Percentiles rank a stretch among this genome's conserved stretches.
Evolutionary conservation across 2,888 invertebrate species (phyloP).

Genomic region (Drosophila cognata): DNA sequence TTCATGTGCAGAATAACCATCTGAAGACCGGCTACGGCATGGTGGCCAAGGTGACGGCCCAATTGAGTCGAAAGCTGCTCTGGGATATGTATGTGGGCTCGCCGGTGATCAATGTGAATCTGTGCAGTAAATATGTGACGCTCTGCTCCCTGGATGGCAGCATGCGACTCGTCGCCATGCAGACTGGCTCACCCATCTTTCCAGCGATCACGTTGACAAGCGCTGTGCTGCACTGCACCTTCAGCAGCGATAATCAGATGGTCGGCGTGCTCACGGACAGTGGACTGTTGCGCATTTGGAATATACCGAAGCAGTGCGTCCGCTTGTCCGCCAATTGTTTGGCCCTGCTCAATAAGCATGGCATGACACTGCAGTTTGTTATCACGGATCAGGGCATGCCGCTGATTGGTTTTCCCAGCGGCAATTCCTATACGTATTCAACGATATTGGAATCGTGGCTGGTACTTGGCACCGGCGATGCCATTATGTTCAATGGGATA

Average conservation of each 20-base stretch:
- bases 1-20: constrained; percentile 86
- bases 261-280: constrained; percentile 84
- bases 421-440: constrained; percentile 93
- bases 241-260: constrained; percentile 82
- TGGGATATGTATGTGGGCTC: constrained; percentile 89
- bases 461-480: constrained; percentile 86
- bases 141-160: constrained; percentile 84
- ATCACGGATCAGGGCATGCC: constrained; percentile 91
- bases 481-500: constrained; percentile 86
- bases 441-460: constrained; percentile 90
- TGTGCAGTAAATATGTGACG: constrained; percentile 83
- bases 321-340: constrained; percentile 80
- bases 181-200: constrained; percentile 81
- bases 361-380: constrained; percentile 87
- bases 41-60: constrained; percentile 86
- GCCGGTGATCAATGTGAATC: constrained; percentile 83
- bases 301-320: constrained; percentile 71
- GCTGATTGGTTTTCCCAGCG: constrained; percentile 93
- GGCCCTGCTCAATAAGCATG: constrained; percentile 81
- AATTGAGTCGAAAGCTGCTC: constrained; percentile 86
- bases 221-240: constrained; percentile 82
- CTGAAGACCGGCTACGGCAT: constrained; percentile 88
- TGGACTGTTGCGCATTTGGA: constrained; percentile 83
- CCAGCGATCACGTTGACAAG: constrained; percentile 83
- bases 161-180: constrained; percentile 80